Evolutionary conservation across 2,113 vertebrate genomes (phyloP).

Genomic region (Porphyrio hochstetteri): DNA sequence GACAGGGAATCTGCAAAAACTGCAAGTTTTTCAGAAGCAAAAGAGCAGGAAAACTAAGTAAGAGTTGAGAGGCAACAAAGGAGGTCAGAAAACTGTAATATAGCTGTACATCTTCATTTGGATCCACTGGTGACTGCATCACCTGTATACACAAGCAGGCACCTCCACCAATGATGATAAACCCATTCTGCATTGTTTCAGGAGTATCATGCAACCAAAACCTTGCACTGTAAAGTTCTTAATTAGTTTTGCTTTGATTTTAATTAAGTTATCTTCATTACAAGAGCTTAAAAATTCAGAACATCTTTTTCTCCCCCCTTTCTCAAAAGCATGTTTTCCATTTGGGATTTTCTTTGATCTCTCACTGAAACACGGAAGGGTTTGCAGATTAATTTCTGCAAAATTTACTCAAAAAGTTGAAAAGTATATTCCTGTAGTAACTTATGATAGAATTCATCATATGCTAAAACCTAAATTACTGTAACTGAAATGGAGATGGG

Average conservation of each 20-base stretch:
- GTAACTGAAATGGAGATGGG: background rate
- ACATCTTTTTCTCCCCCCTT: background rate
- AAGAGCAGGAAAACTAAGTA: background rate
- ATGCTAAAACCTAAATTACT: constrained; percentile 32
- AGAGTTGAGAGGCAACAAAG: background rate
- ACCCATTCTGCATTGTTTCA: background rate
- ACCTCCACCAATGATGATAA: background rate
- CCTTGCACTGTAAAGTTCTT: constrained; percentile 5
- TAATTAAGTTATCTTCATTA: constrained; percentile 57
- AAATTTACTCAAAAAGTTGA: constrained; percentile 18
- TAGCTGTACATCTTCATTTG: background rate
- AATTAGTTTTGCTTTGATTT: constrained; percentile 63
- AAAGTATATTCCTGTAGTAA: background rate
- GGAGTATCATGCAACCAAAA: background rate
- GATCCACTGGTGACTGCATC: background rate
- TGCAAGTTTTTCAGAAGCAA: background rate
- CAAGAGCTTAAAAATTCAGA: background rate
- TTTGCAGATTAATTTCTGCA: constrained; percentile 39
- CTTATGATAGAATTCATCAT: constrained; percentile 24
- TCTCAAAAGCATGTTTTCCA: constrained; percentile 24
- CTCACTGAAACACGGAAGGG: constrained; percentile 2
- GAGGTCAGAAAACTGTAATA: background rate
- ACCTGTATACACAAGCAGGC: background rate
- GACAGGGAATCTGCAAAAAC: background rate
- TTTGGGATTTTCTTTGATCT: constrained; percentile 67